Evolutionary conservation across 2,888 invertebrate genomes (phyloP).

Genomic region (Euzetes globulus): DNA sequence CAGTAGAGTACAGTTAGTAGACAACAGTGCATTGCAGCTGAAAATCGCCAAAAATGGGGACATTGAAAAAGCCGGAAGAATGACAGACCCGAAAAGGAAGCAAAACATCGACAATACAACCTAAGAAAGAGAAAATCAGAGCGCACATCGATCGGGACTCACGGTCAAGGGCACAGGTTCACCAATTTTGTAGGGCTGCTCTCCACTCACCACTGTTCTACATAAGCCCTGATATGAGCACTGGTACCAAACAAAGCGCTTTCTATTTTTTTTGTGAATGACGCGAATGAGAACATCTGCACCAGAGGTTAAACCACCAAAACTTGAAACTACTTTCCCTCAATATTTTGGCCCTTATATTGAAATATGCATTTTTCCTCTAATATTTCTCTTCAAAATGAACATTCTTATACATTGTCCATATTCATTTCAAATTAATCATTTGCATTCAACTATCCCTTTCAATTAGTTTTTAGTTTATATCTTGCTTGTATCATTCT

Average conservation of each 20-base stretch:
- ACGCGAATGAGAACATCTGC: background rate
- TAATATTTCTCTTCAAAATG: no score
- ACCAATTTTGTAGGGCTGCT: background rate
- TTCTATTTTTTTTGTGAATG: slow-evolving; percentile 11
- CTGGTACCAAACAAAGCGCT: background rate
- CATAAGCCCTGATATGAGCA: background rate
- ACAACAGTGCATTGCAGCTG: background rate
- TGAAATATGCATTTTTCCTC: no score
- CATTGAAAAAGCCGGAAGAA: slow-evolving; percentile 20
- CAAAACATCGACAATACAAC: background rate
- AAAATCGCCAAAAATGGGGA: background rate
- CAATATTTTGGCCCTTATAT: no score
- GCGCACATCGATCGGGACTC: background rate
- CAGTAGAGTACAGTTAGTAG: slow-evolving; percentile 15
- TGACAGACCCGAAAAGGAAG: slow-evolving; percentile 20
- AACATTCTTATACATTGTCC: no score
- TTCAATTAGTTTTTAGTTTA: no score
- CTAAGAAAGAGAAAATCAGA: background rate
- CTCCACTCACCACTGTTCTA: background rate
- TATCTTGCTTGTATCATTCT: no score
- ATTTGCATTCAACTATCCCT: no score
- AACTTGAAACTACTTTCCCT: no score
- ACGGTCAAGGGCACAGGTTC: slow-evolving; percentile 14
- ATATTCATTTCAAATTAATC: no score
- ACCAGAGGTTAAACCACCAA: no score